Base-by-base conservation (phyloP, 2,888 invertebrate genomes). In the Drosophila quinaria region DNA sequence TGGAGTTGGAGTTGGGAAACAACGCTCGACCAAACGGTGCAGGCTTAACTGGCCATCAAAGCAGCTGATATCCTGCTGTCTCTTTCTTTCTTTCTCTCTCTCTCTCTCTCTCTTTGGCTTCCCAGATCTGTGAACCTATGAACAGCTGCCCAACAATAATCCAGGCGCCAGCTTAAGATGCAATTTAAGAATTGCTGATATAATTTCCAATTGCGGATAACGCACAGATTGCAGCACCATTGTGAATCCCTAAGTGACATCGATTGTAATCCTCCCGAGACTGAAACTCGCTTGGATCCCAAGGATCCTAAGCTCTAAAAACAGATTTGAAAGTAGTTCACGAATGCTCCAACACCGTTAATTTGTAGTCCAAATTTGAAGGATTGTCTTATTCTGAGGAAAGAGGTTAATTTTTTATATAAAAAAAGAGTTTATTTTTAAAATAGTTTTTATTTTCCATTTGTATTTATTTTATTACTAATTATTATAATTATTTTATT, bases 1-100 rank as follows among this genome's bases (percentile, higher is more conserved):
- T 29, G 29, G 29, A 29, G 29, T 29, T 29, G 25, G 25, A 25
- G 25, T 6, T 25, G 25, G 15, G 31, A 46, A 46, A 25, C 37
- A 46, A 25, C 37, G 44, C n/a, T 42, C 25, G 35, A 31, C 49
- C 46, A 46, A 64, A 44, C 49, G 41, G 35, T 33, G 61, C 50
- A 65, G 65, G 47, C 64, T 76, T 76, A 76, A 79, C 80, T 69
- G 79, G 55, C 79, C 80, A 74, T 77, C 76, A 77, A 79, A 77
- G 65, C 76, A 77, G 80, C 76, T 77, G 76, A 55, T 74, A 74
- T 58, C 54, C 47, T 42, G 37, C 13, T 19, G 25, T 47, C 6
- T 19, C 54, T 52, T 17, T 25, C 47, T 3, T 19, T 9, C 31
- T 5, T 10, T 15, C 31, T 17, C 31, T 10, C 41, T 13, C 8